phyloP scores from a whole-genome alignment of 2,113 vertebrate genomes.

The Carassius gibelio region DNA sequence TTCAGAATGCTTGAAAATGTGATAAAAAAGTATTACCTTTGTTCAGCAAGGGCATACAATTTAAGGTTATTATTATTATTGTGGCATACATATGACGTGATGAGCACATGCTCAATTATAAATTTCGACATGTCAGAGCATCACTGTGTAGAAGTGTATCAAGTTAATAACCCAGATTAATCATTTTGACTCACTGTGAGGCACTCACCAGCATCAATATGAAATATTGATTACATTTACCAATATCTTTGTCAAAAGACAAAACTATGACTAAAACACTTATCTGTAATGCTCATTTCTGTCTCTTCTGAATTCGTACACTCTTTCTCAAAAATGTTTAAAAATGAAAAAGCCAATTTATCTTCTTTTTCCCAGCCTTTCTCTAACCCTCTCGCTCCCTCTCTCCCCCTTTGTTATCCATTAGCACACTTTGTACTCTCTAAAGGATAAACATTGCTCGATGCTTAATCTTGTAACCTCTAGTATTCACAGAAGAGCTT shows the following conservation, averaged over 20 bases:
- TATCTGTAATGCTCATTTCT: background rate
- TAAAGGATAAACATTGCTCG: background rate
- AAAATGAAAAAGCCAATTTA: background rate
- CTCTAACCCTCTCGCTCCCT: background rate
- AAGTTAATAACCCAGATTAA: too few species aligned
- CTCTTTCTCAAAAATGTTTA: background rate
- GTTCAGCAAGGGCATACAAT: background rate
- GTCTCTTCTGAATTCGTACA: too few species aligned
- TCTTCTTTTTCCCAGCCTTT: background rate
- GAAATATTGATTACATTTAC: background rate
- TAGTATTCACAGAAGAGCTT: background rate
- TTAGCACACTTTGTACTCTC: background rate
- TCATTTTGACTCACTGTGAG: too few species aligned
- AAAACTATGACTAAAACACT: background rate
- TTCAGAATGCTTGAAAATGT: too few species aligned
- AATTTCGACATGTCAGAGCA: too few species aligned
- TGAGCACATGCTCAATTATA: too few species aligned
- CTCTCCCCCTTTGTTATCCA: background rate
- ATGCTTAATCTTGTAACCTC: constrained; percentile 5
- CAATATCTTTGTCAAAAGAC: background rate
- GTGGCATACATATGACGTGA: too few species aligned
- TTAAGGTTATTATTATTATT: too few species aligned
- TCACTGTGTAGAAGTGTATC: too few species aligned
- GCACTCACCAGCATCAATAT: too few species aligned
- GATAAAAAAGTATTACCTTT: background rate